Evolutionary conservation across 2,797 vertebrate species (phyloP), one percentile per base, ranked within the genome.

Genomic region (Syndactyla subalaris): DNA sequence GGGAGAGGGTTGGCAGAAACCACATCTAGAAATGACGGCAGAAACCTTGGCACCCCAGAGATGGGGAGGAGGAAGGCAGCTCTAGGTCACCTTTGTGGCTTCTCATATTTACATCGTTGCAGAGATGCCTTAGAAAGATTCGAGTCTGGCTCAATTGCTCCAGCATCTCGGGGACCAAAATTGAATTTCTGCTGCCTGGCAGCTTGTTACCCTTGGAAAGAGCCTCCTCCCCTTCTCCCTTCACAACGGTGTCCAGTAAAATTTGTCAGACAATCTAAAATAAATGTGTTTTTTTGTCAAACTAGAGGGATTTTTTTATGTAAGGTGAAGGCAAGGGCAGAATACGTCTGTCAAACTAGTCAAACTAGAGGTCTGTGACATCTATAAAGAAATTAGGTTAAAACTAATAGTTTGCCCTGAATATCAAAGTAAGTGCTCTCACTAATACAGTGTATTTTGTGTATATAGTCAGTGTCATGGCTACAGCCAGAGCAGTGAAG

Each of bases 61-160:
- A 73, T 14, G 32, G n/a, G n/a, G 27, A 68, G 65, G 48, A 84
- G 38, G 72, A 84, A 93, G 63, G 36, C 36, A 88, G 26, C 23
- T 82, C 54, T 79, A 90, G 81, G 91, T 92, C 86, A 92, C 74
- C 68, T 96, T 89, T 65, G 57, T 68, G 81, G 57, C 46, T 92
- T 93, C 39, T 70, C 52, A 1, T 70, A n/a, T 82, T 92, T 66
- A 34, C 34, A 11, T 63, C 0, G 0, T 12, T 52, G 39, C 52
- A 52, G 22, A 0, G 0, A 66, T n/a, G 43, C 41, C 39, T 73
- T 45, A n/a, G 65, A 79, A 52, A 83, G 34, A 49, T 89, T 63
- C 0, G 0, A 82, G 57, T 32, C 38, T 61, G 74, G 10, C 38
- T 85, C 3, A 2, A 20, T 38, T 79, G 41, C 45, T 61, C 38